Evolutionary conservation across 1,140 invertebrate genomes (phyloP).

Genomic region (Limonius californicus): DNA sequence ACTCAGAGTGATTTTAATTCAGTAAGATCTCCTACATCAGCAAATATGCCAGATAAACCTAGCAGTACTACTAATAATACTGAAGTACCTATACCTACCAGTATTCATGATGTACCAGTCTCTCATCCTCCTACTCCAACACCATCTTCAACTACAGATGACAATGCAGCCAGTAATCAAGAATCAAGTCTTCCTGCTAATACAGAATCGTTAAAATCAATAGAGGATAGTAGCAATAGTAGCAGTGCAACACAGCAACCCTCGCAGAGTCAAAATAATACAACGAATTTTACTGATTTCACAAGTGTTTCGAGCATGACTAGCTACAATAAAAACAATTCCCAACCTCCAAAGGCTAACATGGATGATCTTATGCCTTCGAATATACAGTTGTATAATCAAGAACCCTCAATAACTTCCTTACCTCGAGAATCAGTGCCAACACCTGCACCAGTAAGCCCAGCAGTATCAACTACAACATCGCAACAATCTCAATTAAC

Average conservation of each 20-base stretch:
- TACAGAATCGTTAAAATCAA: conserved; percentile 36
- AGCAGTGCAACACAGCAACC: conserved; percentile 32
- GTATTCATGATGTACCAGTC: conserved; percentile 36
- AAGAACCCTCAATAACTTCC: conserved; percentile 33
- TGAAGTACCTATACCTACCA: conserved; percentile 34
- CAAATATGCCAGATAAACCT: conserved; percentile 44
- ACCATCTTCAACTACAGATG: conserved; percentile 47
- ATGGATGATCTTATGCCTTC: conserved; percentile 44
- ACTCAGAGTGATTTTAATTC: conserved; percentile 35
- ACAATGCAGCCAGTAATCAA: conserved; percentile 41
- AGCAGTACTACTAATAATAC: conserved; percentile 44
- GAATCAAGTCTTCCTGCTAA: conserved; percentile 42
- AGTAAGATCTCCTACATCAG: conserved; percentile 40
- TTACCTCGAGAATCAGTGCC: conserved; percentile 34
- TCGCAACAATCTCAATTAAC: not conserved
- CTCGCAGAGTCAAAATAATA: conserved; percentile 35
- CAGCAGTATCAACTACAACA: conserved; percentile 26
- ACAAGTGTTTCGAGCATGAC: conserved; percentile 42
- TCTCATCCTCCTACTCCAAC: conserved; percentile 47
- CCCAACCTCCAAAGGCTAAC: conserved; percentile 45
- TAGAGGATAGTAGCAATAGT: conserved; percentile 35
- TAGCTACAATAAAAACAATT: conserved; percentile 42
- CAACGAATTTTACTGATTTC: conserved; percentile 42
- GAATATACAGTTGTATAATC: conserved; percentile 36
- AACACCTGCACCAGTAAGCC: conserved; percentile 32